phyloP scores from a whole-genome alignment of 2,888 invertebrate species.

The Harpagoxenus sublaevis region DNA sequence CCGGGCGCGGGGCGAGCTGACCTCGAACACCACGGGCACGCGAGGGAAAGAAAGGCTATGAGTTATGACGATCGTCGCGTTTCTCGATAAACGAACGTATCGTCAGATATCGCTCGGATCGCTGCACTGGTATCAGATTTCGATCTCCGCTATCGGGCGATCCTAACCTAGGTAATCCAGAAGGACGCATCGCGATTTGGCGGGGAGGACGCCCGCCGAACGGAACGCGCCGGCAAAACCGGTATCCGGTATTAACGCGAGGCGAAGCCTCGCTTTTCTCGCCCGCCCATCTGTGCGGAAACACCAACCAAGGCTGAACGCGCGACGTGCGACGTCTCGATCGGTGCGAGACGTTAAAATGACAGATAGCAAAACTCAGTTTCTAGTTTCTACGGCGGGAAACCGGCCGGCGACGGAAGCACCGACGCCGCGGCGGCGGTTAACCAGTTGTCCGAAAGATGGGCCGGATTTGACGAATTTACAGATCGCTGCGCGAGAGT shows the following conservation, averaged over 20 bases:
- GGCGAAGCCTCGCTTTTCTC: not conserved
- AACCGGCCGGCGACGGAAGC: no score
- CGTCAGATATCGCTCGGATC: not conserved
- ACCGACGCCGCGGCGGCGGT: no score
- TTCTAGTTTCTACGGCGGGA: no score
- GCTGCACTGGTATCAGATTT: not conserved
- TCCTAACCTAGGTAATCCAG: slow-evolving; percentile 2
- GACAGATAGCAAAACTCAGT: no score
- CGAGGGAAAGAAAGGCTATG: not conserved
- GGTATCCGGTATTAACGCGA: not conserved
- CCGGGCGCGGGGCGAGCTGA: no score
- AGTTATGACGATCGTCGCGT: not conserved
- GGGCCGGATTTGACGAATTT: no score
- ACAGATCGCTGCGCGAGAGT: no score
- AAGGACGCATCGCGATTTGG: not conserved
- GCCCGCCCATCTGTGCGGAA: no score
- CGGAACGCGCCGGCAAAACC: slow-evolving; percentile 17
- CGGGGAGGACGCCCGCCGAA: not conserved
- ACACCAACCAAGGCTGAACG: no score
- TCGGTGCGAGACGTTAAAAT: no score
- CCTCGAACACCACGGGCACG: not conserved
- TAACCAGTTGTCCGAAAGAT: no score
- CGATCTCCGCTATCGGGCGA: not conserved
- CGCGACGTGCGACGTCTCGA: no score
- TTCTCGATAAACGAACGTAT: not conserved